Evolutionary conservation across 2,888 invertebrate species (phyloP), one percentile per base, ranked within the genome.

Genomic region (Pyrochroa serraticornis): DNA sequence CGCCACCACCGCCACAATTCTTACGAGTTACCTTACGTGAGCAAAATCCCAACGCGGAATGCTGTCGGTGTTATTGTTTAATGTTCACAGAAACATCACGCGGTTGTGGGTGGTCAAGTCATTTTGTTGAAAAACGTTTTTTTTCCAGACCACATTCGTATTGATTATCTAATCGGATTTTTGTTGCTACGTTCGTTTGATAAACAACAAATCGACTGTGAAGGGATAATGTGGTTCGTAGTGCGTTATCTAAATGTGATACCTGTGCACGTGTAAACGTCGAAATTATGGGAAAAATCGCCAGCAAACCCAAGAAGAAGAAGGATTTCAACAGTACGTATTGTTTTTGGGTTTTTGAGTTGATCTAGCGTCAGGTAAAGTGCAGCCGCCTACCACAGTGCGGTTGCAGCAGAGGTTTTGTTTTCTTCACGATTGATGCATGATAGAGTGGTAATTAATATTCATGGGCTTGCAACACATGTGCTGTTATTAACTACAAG

Each of bases 261-360:
- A 22, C 22, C 22, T 22, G 22, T 22, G 22, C 22, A 22, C 22
- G 22, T 22, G 22, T 22, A 22, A 5, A 44, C 33, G 41, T 48
- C 9, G 42, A 30, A 58, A 64, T 34, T 37, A 77, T 77, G 77
- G 77, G 77, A 42, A 77, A 77, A 69, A 67, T 73, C 39, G 70
- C 76, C 38, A 77, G 77, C 62, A 77, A 77, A 66, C 55, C 74
- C 52, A 76, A 76, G 65, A 74, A 71, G 56, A 70, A 73, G 58
- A 68, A 60, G 44, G 60, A 57, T 32, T 58, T 41, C 13, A 51
- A 50, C n/a, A 67, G 69, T 68, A 64, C 49, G 67, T 66, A 63
- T 37, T 34, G 46, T 39, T 42, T 9, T 43, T 30, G 13, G 10
- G 7, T 8, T 14, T 14, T 39, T n/a, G n/a, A n/a, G n/a, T n/a